Conservation (phyloP, 1,140 invertebrate genomes). For the Dreissena polymorpha region DNA sequence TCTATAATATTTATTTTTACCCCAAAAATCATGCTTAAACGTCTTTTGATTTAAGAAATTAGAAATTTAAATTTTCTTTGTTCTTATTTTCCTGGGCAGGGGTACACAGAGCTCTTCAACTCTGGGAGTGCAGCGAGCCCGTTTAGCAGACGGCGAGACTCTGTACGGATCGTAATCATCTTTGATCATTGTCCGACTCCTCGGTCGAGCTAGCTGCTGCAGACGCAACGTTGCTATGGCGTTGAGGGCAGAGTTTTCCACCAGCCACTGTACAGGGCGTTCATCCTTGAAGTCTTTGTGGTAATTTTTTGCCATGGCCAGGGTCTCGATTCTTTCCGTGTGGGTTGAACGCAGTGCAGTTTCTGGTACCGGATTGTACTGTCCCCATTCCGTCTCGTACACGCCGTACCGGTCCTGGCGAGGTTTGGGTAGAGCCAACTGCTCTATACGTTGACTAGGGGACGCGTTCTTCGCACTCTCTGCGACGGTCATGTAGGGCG, state of each 20-base stretch:
- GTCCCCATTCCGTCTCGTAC: slow-evolving; percentile 63
- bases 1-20: background rate
- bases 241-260: slow-evolving; percentile 65
- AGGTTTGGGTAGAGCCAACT: slow-evolving; percentile 60
- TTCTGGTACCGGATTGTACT: slow-evolving; percentile 57
- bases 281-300: slow-evolving; percentile 65
- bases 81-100: slow-evolving; percentile 68
- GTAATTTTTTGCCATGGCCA: slow-evolving; percentile 66
- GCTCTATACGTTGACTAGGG: slow-evolving; percentile 59
- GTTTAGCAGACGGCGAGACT: slow-evolving; percentile 62
- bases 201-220: slow-evolving; percentile 72
- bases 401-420: slow-evolving; percentile 56
- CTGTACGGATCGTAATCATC: slow-evolving; percentile 76
- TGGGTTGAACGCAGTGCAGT: slow-evolving; percentile 58
- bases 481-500: slow-evolving; percentile 64
- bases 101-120: slow-evolving; percentile 71
- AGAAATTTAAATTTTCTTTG: slow-evolving; percentile 61
- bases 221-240: slow-evolving; percentile 70
- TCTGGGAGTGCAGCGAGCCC: slow-evolving; percentile 67
- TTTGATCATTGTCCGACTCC: slow-evolving; percentile 69
- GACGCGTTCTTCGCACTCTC: slow-evolving; percentile 56
- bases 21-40: background rate
- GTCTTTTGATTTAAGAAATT: background rate
- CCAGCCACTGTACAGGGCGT: slow-evolving; percentile 67
- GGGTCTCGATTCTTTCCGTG: slow-evolving; percentile 61